These are phyloP conservation scores for Pyrrhosoma nymphula DNA, from an alignment of 2,888 invertebrate genomes.

Conservation along the genomic window DNA sequence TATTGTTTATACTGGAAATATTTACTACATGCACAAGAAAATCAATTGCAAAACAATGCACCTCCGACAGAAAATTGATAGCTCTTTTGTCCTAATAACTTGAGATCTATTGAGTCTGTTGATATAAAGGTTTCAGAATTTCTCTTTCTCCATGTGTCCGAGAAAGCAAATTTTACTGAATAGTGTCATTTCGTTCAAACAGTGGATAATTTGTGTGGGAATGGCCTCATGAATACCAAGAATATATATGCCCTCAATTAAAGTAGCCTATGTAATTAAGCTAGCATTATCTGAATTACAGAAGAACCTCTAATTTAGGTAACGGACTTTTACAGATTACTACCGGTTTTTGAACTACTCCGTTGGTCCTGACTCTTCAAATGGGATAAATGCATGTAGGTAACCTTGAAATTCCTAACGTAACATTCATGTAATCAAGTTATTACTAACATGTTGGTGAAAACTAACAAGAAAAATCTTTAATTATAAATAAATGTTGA, in stretches of 20 bases:
- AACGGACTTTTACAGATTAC: constrained; percentile 9
- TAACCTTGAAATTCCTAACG: constrained; percentile 22
- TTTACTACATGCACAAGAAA: no score
- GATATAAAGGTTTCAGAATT: no score
- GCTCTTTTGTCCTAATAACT: no score
- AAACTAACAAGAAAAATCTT: neutral
- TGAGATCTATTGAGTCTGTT: no score
- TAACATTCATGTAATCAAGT: neutral
- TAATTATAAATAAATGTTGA: neutral
- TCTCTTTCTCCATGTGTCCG: no score
- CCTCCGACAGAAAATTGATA: no score
- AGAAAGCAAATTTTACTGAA: no score
- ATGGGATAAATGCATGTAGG: constrained; percentile 31
- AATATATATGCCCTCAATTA: neutral
- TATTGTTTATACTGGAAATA: no score
- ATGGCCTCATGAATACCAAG: no score
- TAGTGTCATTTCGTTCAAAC: no score
- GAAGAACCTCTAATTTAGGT: constrained; percentile 24
- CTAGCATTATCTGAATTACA: neutral
- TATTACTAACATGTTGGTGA: neutral
- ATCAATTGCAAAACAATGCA: no score
- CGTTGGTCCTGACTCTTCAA: neutral
- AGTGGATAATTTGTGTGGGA: no score
- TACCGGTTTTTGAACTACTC: constrained; percentile 26
- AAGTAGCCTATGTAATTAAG: neutral